Conservation (phyloP, 2,888 invertebrate genomes). For the Asteroscopus sphinx region DNA sequence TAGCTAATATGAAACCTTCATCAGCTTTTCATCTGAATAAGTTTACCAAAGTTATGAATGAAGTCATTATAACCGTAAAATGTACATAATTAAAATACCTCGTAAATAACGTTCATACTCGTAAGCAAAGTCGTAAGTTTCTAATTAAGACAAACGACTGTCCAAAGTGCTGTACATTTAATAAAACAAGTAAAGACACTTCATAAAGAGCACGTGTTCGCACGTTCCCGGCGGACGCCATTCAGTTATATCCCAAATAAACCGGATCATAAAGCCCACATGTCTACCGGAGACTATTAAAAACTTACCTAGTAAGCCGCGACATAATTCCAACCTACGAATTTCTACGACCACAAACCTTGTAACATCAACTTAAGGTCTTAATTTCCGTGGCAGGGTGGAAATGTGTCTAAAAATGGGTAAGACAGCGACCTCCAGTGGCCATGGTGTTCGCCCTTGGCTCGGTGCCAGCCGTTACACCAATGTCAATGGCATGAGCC, state of each 20-base stretch:
- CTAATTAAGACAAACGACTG: constrained; percentile 39
- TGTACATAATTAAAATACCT: constrained; percentile 20
- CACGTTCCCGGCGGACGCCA: constrained; percentile 27
- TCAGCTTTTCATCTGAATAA: constrained; percentile 16
- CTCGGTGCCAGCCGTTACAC: constrained; percentile 71
- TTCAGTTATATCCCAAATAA: constrained; percentile 45
- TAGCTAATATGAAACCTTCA: constrained; percentile 25
- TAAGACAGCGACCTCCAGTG: constrained; percentile 67
- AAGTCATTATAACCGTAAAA: constrained; percentile 14
- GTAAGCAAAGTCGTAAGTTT: constrained; percentile 17
- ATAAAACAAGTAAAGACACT: constrained; percentile 34
- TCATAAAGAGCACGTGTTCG: constrained; percentile 40
- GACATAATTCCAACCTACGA: constrained; percentile 6
- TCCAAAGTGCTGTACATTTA: constrained; percentile 24
- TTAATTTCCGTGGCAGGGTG: constrained; percentile 25
- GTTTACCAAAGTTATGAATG: constrained; percentile 12
- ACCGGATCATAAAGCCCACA: constrained; percentile 60
- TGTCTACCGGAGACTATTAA: constrained; percentile 57
- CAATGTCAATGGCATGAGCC: constrained; percentile 83
- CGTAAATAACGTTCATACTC: constrained; percentile 13
- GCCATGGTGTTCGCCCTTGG: constrained; percentile 71
- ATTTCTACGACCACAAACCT: constrained; percentile 9
- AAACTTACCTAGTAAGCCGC: constrained; percentile 57
- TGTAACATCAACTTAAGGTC: constrained; percentile 17
- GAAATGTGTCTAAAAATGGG: constrained; percentile 19